Evolutionary conservation across 2,888 invertebrate species (phyloP).

Genomic region (Brachylomia viminalis): DNA sequence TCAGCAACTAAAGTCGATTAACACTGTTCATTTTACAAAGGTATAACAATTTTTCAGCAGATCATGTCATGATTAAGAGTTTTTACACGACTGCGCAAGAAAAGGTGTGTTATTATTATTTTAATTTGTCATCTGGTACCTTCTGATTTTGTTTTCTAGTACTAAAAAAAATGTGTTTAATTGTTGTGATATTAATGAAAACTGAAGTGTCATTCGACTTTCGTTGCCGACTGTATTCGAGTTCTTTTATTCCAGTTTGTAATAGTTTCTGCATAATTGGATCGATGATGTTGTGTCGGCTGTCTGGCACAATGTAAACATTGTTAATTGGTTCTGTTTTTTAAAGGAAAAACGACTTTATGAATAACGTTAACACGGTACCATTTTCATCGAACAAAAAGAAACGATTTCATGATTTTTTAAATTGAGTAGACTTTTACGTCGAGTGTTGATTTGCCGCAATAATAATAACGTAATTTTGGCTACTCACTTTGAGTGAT

Average conservation of each 20-base stretch:
- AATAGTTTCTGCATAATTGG: slow-evolving; percentile 6
- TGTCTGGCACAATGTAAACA: slow-evolving; percentile 16
- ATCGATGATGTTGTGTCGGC: slow-evolving; percentile 16
- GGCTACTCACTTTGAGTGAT: background rate
- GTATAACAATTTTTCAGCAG: background rate
- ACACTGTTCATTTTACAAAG: background rate
- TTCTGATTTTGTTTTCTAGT: background rate
- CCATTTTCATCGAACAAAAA: background rate
- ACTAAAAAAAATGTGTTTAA: background rate
- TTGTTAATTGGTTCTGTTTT: slow-evolving; percentile 14
- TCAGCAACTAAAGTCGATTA: background rate
- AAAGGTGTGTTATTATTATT: background rate
- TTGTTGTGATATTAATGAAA: background rate
- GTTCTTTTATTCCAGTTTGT: background rate
- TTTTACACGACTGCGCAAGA: background rate
- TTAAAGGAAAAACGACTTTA: background rate
- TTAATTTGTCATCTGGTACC: background rate
- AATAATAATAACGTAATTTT: background rate
- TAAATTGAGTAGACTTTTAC: background rate
- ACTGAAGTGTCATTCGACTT: background rate
- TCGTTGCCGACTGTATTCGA: background rate
- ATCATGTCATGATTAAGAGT: background rate
- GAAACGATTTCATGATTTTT: background rate
- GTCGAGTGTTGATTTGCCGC: background rate
- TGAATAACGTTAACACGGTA: background rate